Conservation (phyloP, 2,797 vertebrate species). For the Denticeps clupeoides region DNA sequence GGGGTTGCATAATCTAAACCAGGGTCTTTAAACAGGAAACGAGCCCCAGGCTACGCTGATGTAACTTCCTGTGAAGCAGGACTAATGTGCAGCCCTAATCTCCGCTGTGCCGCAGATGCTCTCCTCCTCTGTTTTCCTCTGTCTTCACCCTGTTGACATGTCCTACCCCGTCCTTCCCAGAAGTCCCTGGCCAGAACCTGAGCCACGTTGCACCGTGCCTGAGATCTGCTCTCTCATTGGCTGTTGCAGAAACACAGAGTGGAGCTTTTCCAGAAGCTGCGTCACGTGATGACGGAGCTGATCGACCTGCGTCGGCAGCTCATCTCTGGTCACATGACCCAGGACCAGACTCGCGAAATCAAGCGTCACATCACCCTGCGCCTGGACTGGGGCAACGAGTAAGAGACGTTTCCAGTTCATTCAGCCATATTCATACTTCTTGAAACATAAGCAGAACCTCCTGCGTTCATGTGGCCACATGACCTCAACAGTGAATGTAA, state of each 20-base stretch:
- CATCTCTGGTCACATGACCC: constrained; percentile 92
- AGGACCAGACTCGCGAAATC: constrained; percentile 95
- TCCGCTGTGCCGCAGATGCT: constrained; percentile 5
- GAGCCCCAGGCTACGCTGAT: constrained; percentile 38
- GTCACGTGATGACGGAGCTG: constrained; percentile 98
- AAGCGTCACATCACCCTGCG: constrained; percentile 95
- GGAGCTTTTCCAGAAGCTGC: constrained; percentile 96
- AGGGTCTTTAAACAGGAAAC: constrained; percentile 3
- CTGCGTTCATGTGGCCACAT: too few relatives aligned
- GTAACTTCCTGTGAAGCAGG: constrained; percentile 54
- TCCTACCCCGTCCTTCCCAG: background rate
- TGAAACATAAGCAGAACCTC: background rate
- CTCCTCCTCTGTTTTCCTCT: constrained; percentile 23
- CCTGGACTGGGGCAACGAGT: constrained; percentile 99
- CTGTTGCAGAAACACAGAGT: constrained; percentile 86
- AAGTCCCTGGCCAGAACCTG: background rate
- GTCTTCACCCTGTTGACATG: background rate
- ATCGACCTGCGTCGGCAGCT: constrained; percentile 95
- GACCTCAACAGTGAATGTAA: too few relatives aligned
- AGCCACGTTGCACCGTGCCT: background rate
- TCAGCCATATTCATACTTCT: background rate
- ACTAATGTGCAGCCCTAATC: constrained; percentile 50
- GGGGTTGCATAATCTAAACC: constrained; percentile 3
- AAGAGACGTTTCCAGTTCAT: constrained; percentile 42
- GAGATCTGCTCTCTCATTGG: background rate